These are phyloP conservation scores for Nipponia nippon DNA, from an alignment of 2,113 vertebrate genomes.

Conservation along the genomic window DNA sequence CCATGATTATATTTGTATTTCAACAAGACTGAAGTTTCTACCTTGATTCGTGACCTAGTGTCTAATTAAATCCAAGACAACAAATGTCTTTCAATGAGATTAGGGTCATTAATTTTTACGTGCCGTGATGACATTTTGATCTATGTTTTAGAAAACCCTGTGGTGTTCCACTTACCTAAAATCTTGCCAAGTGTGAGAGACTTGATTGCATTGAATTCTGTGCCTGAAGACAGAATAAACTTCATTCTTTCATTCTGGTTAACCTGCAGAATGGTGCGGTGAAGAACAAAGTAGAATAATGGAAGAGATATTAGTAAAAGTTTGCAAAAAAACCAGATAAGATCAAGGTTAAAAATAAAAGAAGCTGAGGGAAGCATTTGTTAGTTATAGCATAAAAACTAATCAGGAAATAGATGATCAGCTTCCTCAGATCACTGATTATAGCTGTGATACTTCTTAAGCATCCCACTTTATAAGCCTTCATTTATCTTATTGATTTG, in stretches of 20 bases:
- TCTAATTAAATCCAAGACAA: conserved; percentile 29
- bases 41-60: neutral
- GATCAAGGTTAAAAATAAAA: neutral
- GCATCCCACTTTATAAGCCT: neutral
- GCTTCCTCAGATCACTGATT: neutral
- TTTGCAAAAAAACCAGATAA: neutral
- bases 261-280: conserved; percentile 69
- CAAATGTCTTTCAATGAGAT: neutral
- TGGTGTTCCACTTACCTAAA: conserved; percentile 75
- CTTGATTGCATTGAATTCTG: conserved; percentile 83
- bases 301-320: neutral
- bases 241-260: conserved; percentile 79
- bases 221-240: conserved; percentile 82
- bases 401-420: neutral
- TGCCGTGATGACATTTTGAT: neutral
- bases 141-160: neutral
- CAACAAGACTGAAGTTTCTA: neutral
- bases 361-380: neutral
- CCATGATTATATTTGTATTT: neutral
- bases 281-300: neutral
- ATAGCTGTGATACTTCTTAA: neutral
- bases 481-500: neutral
- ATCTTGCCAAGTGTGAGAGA: conserved; percentile 84
- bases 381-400: neutral
- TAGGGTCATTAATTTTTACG: neutral